Evolutionary conservation across 2,888 invertebrate species (phyloP), one percentile per base, ranked within the genome.

Genomic region (Yponomeuta evonymella): DNA sequence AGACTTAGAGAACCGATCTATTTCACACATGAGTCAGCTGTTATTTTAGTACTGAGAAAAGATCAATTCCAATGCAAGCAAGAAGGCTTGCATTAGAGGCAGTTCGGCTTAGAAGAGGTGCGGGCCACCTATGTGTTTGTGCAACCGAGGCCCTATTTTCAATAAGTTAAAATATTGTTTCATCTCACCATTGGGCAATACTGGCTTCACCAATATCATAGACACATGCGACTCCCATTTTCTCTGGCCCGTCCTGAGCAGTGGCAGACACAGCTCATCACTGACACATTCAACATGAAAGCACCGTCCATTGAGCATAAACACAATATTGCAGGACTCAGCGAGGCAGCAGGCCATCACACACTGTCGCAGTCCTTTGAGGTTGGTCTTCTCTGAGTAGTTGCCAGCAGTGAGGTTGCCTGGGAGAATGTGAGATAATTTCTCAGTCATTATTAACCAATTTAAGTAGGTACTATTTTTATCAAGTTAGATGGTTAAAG

Each of bases 171-270:
- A 51, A 66, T 69, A 2, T 23, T 12, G 2, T 71, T 48, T 36
- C 67, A 71, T 77, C 76, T 79, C 79, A 92, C 91, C 94, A 81
- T 93, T 93, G 15, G 93, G 86, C 33, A 93, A 83, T 0, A 95
- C 94, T 4, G 97, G 96, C 82, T 94, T 95, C 0, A 97, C 96
- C 62, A 97, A 85, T 66, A 97, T 95, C 96, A 97, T 96, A 72
- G 94, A 94, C 0, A 96, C 94, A 78, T 95, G 94, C 62, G 94
- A 93, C 10, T 93, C 91, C 75, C 94, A 89, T 75, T 95, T 95
- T 10, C 89, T 84, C 70, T 81, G 82, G 29, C 83, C 86, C 1
- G 83, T 75, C 66, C 94, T 93, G 67, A 93, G 90, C 29, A 95
- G 90, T 0, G 97, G 97, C 74, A 95, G 79, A 78, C 97, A 97